Base-by-base conservation (phyloP, 2,113 vertebrate genomes). In the Dissostichus mawsoni region DNA sequence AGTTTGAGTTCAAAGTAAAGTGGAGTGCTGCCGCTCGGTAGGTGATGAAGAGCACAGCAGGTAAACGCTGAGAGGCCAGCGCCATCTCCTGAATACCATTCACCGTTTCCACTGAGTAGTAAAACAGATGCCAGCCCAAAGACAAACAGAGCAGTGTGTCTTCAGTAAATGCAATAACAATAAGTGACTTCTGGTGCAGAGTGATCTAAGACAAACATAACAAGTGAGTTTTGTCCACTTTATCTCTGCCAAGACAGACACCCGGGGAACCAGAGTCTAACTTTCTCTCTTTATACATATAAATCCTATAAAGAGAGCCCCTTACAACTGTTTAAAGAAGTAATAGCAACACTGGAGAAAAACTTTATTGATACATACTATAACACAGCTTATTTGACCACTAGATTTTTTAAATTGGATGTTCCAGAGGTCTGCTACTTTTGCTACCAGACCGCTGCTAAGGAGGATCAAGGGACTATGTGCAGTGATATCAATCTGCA, bases 31-130 rank as follows among this genome's bases (percentile, higher is more conserved):
- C 53, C 47, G 56, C 78, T 81, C 84, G 82, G 85, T 70, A 75
- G 83, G 84, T 72, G 80, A 80, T 68, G 72, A 81, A 74, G 67
- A 75, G 29, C 76, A 23, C 87, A 84, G 84, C 81, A 76, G 83
- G 83, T 69, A 76, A 74, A 10, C 59, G 51, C 23, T 20, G 56
- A 57, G 69, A 52, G 67, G 51, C 45, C 56, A 20, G 65, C 45
- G 12, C 74, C 78, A 77, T 62, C 80, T 79, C 75, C 76, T 85
- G 62, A 78, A 73, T 64, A 51, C 78, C 73, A 73, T 67, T 85
- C 69, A 78, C n/a, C 65, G 13, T 88, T 85, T 92, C 82, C 84
- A 79, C 8, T 75, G 71, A 84, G 85, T 41, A 78, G 69, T 88
- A 84, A 84, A 91, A 83, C 75, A 80, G 70, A 65, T 84, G 65